Conservation (phyloP, 2,113 vertebrate species). For the Syngnathus floridae region DNA sequence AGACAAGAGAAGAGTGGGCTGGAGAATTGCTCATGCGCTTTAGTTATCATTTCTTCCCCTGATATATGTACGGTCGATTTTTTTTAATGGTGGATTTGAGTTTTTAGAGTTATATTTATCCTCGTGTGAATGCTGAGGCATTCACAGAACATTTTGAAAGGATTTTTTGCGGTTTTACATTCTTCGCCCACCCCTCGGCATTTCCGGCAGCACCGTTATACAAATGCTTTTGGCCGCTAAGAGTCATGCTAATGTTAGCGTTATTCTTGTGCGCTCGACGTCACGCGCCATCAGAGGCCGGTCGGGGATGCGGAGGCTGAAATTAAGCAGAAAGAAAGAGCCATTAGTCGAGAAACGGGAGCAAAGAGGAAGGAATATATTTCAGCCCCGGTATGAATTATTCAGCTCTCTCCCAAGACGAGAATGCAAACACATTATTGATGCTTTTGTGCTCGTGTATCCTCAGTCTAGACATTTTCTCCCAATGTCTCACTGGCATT, state of each 20-base stretch:
- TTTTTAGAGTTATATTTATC: background rate
- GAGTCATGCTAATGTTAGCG: conserved; percentile 7
- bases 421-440: conserved; percentile 24
- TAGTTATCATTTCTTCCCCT: too few relatives aligned
- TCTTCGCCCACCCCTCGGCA: background rate
- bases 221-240: conserved; percentile 8
- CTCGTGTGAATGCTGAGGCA: background rate
- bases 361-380: conserved; percentile 39
- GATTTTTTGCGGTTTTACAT: background rate
- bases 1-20: background rate
- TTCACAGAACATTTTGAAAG: background rate
- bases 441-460: conserved; percentile 16
- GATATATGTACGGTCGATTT: too few relatives aligned
- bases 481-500: conserved; percentile 23
- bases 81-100: too few relatives aligned
- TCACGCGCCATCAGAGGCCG: conserved; percentile 3
- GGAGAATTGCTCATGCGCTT: background rate
- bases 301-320: conserved; percentile 5
- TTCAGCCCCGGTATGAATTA: conserved; percentile 47
- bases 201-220: conserved; percentile 17
- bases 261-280: background rate
- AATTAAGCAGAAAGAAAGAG: conserved; percentile 32
- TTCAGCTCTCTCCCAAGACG: conserved; percentile 41
- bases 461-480: conserved; percentile 14
- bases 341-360: conserved; percentile 11